Evolutionary conservation across 2,888 invertebrate genomes (phyloP).

Genomic region (Brenthis ino): DNA sequence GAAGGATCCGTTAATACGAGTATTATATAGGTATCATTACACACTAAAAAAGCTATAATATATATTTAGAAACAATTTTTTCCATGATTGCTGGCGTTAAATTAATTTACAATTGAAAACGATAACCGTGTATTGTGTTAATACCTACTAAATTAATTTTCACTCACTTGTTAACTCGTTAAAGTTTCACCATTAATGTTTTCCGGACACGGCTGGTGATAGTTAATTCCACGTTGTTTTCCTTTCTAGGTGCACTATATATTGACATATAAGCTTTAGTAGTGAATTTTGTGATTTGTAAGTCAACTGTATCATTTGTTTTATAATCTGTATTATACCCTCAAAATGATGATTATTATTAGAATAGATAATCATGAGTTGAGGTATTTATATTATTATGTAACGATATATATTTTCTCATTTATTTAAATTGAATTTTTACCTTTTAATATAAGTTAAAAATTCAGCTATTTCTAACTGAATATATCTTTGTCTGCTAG

Average conservation of each 20-base stretch:
- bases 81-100: conserved; percentile 52
- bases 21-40: neutral
- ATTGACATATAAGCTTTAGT: neutral
- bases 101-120: conserved; percentile 56
- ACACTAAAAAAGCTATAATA: conserved; percentile 1
- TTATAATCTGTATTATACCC: no score
- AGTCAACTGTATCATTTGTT: no score
- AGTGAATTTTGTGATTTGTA: no score
- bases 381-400: no score
- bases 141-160: conserved; percentile 66
- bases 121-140: conserved; percentile 54
- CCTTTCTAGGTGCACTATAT: conserved; percentile 6
- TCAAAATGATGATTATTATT: no score
- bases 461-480: no score
- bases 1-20: neutral
- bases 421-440: no score
- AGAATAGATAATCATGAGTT: no score
- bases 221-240: conserved; percentile 59
- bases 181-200: conserved; percentile 62
- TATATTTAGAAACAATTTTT: conserved; percentile 18
- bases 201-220: conserved; percentile 65
- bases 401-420: no score
- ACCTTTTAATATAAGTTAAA: no score
- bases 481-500: no score
- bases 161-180: conserved; percentile 75